Base-by-base conservation (phyloP, 2,888 invertebrate genomes). In the Laothoe populi region DNA sequence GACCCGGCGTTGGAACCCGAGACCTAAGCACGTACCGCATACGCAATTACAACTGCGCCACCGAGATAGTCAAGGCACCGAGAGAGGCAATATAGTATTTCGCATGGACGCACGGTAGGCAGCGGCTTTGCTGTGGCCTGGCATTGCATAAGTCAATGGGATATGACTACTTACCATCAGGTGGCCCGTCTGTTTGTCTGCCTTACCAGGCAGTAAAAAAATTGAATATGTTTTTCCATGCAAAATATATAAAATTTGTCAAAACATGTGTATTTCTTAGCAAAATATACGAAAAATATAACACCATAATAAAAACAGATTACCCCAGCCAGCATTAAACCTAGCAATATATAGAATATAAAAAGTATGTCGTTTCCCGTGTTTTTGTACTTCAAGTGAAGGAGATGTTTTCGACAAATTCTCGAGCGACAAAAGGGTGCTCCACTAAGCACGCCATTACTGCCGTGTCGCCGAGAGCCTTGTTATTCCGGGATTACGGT, bases 401-500 rank as follows among this genome's bases (percentile, higher is more conserved):
- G 62, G 60, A 65, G 65, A 66, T 67, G 65, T 70, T 70, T 68
- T 60, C 63, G 61, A 48, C 66, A 66, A 72, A 70, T 72, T 72
- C 70, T 75, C 66, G 62, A 75, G 73, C 73, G 69, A 72, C 74
- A 71, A 74, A 71, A 74, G 70, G 71, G 72, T 61, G 65, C 59
- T 63, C 40, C 24, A 63, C 53, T 70, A 77, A 80, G 77, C 69
- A 74, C 72, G 62, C 74, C 72, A 78, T 83, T 82, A 81, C 67
- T 44, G 63, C 59, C 49, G 61, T 59, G 60, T 62, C 63, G 67
- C 71, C 63, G 62, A 66, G 69, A 64, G 70, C 66, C 77, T 82
- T 78, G 77, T 82, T 83, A 81, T 77, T 74, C 64, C 66, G 42
- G 75, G 74, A 77, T 78, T 77, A 79, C 64, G 63, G 64, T 60